A percentile compares a stretch with the other conserved stretches of the same genome.
These are phyloP conservation scores for Brachyrhaphis roseni DNA, from an alignment of 2,797 vertebrate species.

Conservation along the genomic window DNA sequence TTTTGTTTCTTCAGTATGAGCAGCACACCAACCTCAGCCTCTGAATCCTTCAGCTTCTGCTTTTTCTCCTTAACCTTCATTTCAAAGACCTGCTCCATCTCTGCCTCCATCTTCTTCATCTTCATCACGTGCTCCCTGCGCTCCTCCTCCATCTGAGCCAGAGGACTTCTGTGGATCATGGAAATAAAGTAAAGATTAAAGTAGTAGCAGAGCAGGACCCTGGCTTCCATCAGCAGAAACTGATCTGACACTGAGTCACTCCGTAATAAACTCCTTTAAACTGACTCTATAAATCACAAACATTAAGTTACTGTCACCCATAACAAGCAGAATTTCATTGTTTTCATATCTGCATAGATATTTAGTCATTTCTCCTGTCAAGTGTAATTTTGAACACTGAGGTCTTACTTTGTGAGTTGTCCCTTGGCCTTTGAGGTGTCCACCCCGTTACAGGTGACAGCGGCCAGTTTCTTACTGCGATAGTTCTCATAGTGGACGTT, in stretches of 20 bases:
- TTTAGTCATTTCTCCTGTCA: not conserved
- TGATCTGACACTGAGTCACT: not conserved
- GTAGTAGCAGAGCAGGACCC: not conserved
- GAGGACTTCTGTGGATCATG: slow-evolving; percentile 74
- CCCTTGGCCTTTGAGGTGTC: slow-evolving; percentile 80
- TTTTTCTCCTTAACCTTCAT: slow-evolving; percentile 88
- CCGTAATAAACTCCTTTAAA: too few species aligned
- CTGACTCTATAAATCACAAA: not conserved
- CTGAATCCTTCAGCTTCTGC: slow-evolving; percentile 85
- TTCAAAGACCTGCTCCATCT: slow-evolving; percentile 86
- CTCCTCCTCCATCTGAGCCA: slow-evolving; percentile 86
- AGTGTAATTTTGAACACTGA: too few species aligned
- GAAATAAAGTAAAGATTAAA: not conserved
- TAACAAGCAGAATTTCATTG: not conserved
- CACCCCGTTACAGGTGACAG: slow-evolving; percentile 82
- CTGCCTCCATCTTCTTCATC: slow-evolving; percentile 87
- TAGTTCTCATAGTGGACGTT: slow-evolving; percentile 86
- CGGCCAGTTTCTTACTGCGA: slow-evolving; percentile 82
- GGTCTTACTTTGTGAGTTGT: slow-evolving; percentile 79
- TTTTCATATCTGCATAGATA: not conserved
- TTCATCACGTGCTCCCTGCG: slow-evolving; percentile 83
- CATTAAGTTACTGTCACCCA: not conserved
- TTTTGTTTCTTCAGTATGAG: not conserved
- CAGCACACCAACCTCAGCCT: slow-evolving; percentile 75
- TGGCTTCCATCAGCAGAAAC: not conserved